phyloP scores from a whole-genome alignment of 1,140 invertebrate genomes.

The Rhyzopertha dominica region DNA sequence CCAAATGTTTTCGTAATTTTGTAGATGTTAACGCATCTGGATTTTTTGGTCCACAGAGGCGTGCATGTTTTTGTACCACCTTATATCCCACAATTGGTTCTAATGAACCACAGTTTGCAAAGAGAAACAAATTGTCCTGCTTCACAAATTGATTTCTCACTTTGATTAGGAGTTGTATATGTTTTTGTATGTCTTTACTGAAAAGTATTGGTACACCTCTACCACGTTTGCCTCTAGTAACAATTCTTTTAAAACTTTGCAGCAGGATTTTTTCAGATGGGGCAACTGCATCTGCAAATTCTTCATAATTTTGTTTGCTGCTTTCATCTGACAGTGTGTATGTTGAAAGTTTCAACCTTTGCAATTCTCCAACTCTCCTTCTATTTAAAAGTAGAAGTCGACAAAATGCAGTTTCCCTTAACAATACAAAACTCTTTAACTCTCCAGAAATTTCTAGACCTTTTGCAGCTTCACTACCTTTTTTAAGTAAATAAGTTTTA shows the following conservation, averaged over 20 bases:
- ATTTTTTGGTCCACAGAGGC: slow-evolving; percentile 17
- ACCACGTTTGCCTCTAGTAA: slow-evolving; percentile 18
- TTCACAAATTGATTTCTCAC: slow-evolving; percentile 11
- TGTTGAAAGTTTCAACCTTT: slow-evolving; percentile 8
- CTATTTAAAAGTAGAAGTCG: slow-evolving; percentile 23
- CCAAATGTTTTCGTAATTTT: slow-evolving; percentile 5
- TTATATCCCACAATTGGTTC: slow-evolving; percentile 33
- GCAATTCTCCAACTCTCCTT: slow-evolving; percentile 24
- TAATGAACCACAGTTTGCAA: slow-evolving; percentile 24
- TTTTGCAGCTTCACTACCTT: slow-evolving; percentile 1
- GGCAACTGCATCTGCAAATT: slow-evolving; percentile 16
- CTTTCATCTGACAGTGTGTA: too few relatives aligned
- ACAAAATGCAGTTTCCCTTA: slow-evolving; percentile 19
- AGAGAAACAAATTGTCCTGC: slow-evolving; percentile 21
- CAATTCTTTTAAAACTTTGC: slow-evolving; percentile 15
- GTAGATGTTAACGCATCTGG: slow-evolving; percentile 9
- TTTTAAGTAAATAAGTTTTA: neutral
- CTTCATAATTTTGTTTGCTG: slow-evolving; percentile 17
- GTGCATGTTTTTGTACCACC: slow-evolving; percentile 32
- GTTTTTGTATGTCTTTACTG: slow-evolving; percentile 9
- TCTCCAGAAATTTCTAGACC: too few relatives aligned
- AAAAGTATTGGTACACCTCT: slow-evolving; percentile 17
- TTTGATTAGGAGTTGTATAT: slow-evolving; percentile 8
- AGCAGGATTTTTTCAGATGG: slow-evolving; percentile 19
- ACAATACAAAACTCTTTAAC: too few relatives aligned